Evolutionary conservation across 2,797 vertebrate genomes (phyloP).

Genomic region (Chaunax sp.): DNA sequence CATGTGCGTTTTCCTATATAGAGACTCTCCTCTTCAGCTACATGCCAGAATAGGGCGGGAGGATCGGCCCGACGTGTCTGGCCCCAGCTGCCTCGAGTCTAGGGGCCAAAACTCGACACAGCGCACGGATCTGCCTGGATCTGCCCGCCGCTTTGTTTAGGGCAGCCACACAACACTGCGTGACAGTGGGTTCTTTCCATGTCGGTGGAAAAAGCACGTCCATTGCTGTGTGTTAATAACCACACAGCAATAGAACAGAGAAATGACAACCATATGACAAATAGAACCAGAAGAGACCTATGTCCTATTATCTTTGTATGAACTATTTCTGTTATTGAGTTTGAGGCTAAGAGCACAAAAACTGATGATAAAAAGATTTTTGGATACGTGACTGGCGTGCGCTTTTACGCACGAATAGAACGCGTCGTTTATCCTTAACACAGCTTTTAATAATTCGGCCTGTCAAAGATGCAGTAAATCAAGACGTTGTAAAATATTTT

Average conservation of each 20-base stretch:
- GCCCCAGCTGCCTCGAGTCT: slow-evolving; percentile 9
- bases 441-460: neutral
- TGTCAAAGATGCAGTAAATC: neutral
- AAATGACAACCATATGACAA: slow-evolving; percentile 37
- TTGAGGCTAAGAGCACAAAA: neutral
- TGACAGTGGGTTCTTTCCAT: slow-evolving; percentile 10
- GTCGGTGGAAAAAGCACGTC: neutral
- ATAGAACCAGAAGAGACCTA: slow-evolving; percentile 26
- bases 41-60: slow-evolving; percentile 24
- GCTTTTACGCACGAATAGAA: slow-evolving; percentile 22
- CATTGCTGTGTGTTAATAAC: slow-evolving; percentile 53
- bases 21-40: slow-evolving; percentile 8
- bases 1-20: neutral
- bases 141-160: slow-evolving; percentile 15
- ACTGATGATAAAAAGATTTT: neutral
- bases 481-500: neutral
- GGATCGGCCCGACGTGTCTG: slow-evolving; percentile 55
- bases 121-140: slow-evolving; percentile 14
- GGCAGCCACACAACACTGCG: slow-evolving; percentile 10
- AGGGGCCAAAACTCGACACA: slow-evolving; percentile 62
- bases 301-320: slow-evolving; percentile 16
- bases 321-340: slow-evolving; percentile 2
- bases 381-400: neutral
- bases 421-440: neutral
- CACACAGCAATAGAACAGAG: slow-evolving; percentile 30